phyloP scores from a whole-genome alignment of 2,113 vertebrate species.

The Stigmatopora nigra region DNA sequence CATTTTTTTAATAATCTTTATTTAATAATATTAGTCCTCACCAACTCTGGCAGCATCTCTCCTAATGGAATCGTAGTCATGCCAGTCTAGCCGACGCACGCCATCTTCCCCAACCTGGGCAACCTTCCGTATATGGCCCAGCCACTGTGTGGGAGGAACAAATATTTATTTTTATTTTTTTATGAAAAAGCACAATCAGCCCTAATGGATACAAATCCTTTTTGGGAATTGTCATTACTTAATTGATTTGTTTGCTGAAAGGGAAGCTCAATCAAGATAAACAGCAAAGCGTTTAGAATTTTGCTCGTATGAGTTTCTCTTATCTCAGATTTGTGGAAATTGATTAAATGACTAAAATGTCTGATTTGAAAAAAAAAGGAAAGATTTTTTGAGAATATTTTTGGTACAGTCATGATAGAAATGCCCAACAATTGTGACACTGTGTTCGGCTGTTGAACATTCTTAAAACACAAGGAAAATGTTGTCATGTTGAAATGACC shows the following conservation, averaged over 20 bases:
- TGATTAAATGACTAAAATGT: background rate
- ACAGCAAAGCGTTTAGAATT: background rate
- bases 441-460: too few relatives aligned
- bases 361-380: background rate
- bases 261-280: background rate
- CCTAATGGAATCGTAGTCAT: constrained; percentile 78
- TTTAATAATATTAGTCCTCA: constrained; percentile 41
- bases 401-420: too few relatives aligned
- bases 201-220: background rate
- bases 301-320: background rate
- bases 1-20: too few relatives aligned
- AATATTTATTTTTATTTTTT: background rate
- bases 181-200: background rate
- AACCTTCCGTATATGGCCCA: constrained; percentile 59
- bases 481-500: too few relatives aligned
- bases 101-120: constrained; percentile 59
- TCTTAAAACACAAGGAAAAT: too few relatives aligned
- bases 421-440: too few relatives aligned
- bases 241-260: background rate
- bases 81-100: constrained; percentile 82
- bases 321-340: background rate
- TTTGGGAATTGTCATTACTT: background rate
- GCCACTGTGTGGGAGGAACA: constrained; percentile 56
- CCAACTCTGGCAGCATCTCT: constrained; percentile 79
- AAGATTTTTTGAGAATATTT: background rate